Evolutionary conservation across 2,797 vertebrate species (phyloP).

Genomic region (Simalia tracyae): DNA sequence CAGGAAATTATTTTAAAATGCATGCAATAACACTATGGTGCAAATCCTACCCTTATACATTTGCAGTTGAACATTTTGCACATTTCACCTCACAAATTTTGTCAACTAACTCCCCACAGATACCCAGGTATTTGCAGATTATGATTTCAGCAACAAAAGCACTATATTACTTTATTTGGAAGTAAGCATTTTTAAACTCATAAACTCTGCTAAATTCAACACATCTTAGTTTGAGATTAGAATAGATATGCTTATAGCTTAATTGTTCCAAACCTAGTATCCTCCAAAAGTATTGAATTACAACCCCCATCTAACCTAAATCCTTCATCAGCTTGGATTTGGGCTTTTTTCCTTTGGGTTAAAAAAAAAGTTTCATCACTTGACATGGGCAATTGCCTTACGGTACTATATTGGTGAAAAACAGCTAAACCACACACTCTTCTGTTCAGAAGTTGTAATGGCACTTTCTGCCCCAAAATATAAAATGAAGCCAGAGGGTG

Average conservation of each 20-base stretch:
- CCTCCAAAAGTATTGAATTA: background rate
- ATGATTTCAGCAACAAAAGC: background rate
- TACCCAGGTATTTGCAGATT: background rate
- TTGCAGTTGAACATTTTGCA: background rate
- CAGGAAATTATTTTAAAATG: background rate
- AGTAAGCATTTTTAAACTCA: background rate
- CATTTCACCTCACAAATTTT: background rate
- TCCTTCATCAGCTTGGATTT: background rate
- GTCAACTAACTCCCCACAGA: background rate
- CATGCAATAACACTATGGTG: background rate
- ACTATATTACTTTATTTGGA: background rate
- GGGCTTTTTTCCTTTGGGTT: background rate
- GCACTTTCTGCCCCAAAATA: background rate
- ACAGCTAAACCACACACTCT: conserved; percentile 30
- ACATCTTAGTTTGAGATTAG: background rate
- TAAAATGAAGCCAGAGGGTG: background rate
- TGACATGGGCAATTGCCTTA: background rate
- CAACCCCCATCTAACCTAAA: background rate
- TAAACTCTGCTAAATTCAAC: background rate
- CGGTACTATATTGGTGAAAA: background rate
- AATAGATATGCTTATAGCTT: background rate
- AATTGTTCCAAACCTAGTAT: background rate
- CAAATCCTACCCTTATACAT: background rate
- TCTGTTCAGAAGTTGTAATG: background rate
- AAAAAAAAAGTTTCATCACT: background rate